These are phyloP conservation scores for Sphenopsis melanotis DNA, from an alignment of 2,797 vertebrate genomes.

Conservation along the genomic window DNA sequence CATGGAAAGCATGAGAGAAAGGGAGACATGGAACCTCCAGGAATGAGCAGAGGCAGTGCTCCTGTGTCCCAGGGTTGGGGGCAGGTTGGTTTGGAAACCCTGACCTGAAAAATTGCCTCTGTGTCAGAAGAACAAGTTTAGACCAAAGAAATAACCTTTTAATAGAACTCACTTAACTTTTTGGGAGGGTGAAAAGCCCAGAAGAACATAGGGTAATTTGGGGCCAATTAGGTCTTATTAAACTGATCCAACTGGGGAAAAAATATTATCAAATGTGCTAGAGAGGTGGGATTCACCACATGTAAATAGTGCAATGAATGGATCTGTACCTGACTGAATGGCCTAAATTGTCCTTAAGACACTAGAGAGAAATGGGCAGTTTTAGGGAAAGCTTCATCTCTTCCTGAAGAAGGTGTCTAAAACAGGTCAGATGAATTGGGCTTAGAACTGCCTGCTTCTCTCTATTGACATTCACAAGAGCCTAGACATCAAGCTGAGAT, in stretches of 20 bases:
- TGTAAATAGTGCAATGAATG: not conserved
- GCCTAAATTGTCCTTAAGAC: not conserved
- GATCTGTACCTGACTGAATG: not conserved
- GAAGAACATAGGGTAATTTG: not conserved
- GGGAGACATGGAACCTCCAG: rapidly evolving
- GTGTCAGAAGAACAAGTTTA: not conserved
- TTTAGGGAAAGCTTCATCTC: slow-evolving; percentile 38
- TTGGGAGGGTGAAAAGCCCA: not conserved
- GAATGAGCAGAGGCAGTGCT: not conserved
- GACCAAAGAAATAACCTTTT: not conserved
- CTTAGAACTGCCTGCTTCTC: slow-evolving; percentile 23
- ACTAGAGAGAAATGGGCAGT: slow-evolving; percentile 14
- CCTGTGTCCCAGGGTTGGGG: rapidly evolving
- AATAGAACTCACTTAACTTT: not conserved
- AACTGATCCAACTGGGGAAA: not conserved
- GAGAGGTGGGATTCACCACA: not conserved
- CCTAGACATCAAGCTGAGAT: slow-evolving; percentile 39
- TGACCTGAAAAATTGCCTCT: not conserved
- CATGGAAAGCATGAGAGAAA: not conserved
- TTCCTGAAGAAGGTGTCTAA: slow-evolving; percentile 38
- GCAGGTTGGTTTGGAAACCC: not conserved
- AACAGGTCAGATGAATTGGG: slow-evolving; percentile 26
- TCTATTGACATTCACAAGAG: slow-evolving; percentile 48
- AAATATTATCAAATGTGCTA: not conserved
- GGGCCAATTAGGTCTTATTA: not conserved